Evolutionary conservation across 2,888 invertebrate genomes (phyloP).

Genomic region (Apocheima hispidaria): DNA sequence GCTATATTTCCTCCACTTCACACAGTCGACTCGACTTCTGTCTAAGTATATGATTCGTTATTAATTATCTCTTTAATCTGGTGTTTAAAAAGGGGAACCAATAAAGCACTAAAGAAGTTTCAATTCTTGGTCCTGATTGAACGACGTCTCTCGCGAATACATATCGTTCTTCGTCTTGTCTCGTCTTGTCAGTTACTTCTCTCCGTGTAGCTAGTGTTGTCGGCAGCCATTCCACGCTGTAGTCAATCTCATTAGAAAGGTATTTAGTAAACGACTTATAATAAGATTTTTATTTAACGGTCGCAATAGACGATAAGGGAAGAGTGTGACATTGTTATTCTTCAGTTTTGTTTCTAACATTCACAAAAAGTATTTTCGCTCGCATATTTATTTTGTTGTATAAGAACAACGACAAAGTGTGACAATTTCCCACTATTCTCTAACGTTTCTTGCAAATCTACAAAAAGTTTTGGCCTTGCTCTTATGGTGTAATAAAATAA

Average conservation of each 20-base stretch:
- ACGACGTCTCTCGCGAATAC: conserved; percentile 70
- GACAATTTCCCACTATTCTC: conserved; percentile 47
- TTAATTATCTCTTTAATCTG: too few relatives aligned
- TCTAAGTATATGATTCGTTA: too few relatives aligned
- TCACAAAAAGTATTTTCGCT: not conserved
- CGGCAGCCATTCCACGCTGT: conserved; percentile 54
- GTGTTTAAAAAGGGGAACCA: too few relatives aligned
- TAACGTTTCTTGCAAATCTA: conserved; percentile 61
- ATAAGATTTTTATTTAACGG: conserved; percentile 41
- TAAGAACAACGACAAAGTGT: conserved; percentile 50
- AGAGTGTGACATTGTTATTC: conserved; percentile 50
- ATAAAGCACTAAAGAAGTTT: not conserved
- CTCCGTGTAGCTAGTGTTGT: conserved; percentile 60
- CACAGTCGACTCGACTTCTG: too few relatives aligned
- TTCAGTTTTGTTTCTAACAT: conserved; percentile 7
- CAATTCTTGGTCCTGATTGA: conserved; percentile 54
- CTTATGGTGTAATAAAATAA: conserved; percentile 77
- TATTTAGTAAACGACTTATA: conserved; percentile 44
- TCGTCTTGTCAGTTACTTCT: conserved; percentile 61
- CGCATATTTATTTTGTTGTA: conserved; percentile 9
- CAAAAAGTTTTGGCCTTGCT: conserved; percentile 77
- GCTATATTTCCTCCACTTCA: too few relatives aligned
- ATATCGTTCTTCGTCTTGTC: conserved; percentile 79
- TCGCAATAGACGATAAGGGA: conserved; percentile 49
- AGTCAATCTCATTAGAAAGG: conserved; percentile 42